phyloP scores from a whole-genome alignment of 2,113 vertebrate genomes.

The Hypanus sabinus region DNA sequence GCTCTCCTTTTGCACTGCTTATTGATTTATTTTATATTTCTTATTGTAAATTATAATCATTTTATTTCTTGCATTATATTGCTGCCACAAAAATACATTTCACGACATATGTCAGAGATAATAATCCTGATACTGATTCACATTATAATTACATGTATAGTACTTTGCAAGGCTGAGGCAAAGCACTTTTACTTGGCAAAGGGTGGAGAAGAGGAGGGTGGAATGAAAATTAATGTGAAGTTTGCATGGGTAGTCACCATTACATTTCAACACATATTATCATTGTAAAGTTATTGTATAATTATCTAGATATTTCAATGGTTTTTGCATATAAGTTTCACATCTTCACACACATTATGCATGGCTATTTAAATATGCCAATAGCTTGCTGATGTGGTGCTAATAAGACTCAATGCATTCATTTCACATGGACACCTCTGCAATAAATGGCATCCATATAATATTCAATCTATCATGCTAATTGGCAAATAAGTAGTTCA shows the following conservation, averaged over 20 bases:
- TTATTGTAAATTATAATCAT: no score
- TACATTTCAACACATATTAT: background rate
- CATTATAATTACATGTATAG: background rate
- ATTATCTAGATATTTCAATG: background rate
- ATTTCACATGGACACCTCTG: background rate
- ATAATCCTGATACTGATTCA: background rate
- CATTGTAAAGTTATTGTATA: background rate
- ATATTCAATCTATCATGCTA: conserved; percentile 22
- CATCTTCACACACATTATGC: background rate
- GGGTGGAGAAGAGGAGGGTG: background rate
- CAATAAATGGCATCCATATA: conserved; percentile 24
- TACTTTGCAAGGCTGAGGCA: background rate
- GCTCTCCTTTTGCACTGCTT: no score
- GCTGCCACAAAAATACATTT: no score
- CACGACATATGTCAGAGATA: no score
- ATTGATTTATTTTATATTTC: no score
- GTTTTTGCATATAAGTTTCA: background rate
- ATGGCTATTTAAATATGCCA: background rate
- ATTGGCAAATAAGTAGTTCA: conserved; percentile 17
- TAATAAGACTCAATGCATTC: background rate
- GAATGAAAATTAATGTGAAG: background rate
- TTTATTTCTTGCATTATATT: no score
- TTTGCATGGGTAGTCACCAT: background rate
- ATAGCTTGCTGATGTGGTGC: background rate
- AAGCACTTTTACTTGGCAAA: background rate